Percentiles rank a stretch among this genome's conserved stretches.
Conservation (phyloP, 2,797 vertebrate species). For the Danio albolineatus region DNA sequence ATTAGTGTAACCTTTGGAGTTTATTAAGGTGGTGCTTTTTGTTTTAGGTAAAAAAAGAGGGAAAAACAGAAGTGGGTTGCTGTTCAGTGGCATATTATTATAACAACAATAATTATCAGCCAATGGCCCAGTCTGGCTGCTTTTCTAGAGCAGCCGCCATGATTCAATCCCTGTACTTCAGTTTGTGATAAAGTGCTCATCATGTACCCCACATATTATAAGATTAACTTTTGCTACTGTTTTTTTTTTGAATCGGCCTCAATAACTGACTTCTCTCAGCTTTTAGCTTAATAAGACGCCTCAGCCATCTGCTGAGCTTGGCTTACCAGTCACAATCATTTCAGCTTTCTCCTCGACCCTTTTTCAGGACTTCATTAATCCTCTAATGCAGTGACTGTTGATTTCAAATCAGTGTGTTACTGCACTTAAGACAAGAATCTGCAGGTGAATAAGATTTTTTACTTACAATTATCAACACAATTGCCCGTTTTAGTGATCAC, state of each 20-base stretch:
- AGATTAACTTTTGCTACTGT: slow-evolving; percentile 40
- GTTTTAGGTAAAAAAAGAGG: too few relatives aligned
- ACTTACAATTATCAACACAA: too few relatives aligned
- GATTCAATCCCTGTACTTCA: slow-evolving; percentile 38
- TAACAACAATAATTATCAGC: neutral
- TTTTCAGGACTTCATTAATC: slow-evolving; percentile 60
- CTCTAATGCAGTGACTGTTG: slow-evolving; percentile 50
- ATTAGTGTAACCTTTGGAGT: too few relatives aligned
- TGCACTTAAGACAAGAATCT: neutral
- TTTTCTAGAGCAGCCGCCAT: slow-evolving; percentile 13
- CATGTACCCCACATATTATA: slow-evolving; percentile 13
- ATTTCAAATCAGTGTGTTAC: slow-evolving; percentile 64
- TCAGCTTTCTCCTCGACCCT: slow-evolving; percentile 57
- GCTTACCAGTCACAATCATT: slow-evolving; percentile 45
- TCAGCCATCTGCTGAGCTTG: slow-evolving; percentile 57
- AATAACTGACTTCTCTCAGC: slow-evolving; percentile 51
- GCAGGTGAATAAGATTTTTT: too few relatives aligned
- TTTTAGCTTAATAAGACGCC: slow-evolving; percentile 50
- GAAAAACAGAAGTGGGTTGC: too few relatives aligned
- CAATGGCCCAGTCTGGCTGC: neutral
- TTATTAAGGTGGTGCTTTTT: too few relatives aligned
- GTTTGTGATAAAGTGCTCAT: slow-evolving; percentile 10
- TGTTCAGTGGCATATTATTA: neutral
- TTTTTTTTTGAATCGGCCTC: slow-evolving; percentile 36
- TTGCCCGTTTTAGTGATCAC: too few relatives aligned